Conservation (phyloP, 2,888 invertebrate species). For the Scaptomyza reducta region DNA sequence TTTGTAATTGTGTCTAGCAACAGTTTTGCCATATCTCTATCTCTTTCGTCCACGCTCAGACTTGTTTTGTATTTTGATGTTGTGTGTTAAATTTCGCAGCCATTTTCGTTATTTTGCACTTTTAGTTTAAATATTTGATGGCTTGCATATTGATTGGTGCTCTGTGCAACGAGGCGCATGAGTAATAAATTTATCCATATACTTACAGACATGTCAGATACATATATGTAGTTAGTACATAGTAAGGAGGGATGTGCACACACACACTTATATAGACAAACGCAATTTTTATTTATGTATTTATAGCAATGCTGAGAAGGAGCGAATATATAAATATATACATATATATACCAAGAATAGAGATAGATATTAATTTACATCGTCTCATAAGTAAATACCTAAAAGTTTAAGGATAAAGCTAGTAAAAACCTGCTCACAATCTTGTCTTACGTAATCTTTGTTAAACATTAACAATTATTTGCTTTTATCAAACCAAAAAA, state of each 20-base stretch:
- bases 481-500: background rate
- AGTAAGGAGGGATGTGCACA: constrained; percentile 1
- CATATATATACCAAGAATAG: background rate
- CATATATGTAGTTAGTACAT: background rate
- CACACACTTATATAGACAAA: background rate
- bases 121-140: constrained; percentile 78
- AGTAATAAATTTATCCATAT: constrained; percentile 63
- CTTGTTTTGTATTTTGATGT: constrained; percentile 27
- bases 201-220: constrained; percentile 17
- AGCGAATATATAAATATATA: background rate
- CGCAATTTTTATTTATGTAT: background rate
- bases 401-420: no score
- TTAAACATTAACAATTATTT: background rate
- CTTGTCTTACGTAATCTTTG: no score
- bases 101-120: constrained; percentile 79
- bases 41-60: constrained; percentile 18
- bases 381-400: background rate
- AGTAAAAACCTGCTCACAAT: no score
- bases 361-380: background rate
- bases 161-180: constrained; percentile 73
- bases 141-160: constrained; percentile 78
- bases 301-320: background rate
- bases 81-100: constrained; percentile 66
- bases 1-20: constrained; percentile 61
- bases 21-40: constrained; percentile 21